These are phyloP conservation scores for Bathynomus jamesi DNA, from an alignment of 1,140 invertebrate genomes.

Conservation along the genomic window DNA sequence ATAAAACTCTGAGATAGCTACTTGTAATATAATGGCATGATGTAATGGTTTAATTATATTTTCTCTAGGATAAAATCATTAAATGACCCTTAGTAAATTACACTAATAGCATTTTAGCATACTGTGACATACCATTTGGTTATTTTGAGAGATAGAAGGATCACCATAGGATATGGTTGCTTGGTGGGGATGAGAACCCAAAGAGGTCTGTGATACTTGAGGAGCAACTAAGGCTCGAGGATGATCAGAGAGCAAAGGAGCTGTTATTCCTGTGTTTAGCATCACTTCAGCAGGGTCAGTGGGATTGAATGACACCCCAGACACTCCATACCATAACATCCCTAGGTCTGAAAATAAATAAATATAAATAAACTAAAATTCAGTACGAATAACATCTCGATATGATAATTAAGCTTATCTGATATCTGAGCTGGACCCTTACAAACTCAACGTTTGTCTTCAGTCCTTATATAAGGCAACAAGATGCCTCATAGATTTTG, in stretches of 20 bases:
- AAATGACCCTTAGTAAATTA: no score
- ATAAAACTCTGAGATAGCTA: no score
- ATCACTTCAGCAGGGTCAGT: slow-evolving; percentile 52
- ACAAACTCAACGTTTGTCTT: no score
- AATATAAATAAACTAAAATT: not conserved
- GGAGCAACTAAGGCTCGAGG: slow-evolving; percentile 50
- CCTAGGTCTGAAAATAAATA: slow-evolving; percentile 50
- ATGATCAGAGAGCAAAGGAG: slow-evolving; percentile 51
- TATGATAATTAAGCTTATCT: no score
- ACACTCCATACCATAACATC: slow-evolving; percentile 58
- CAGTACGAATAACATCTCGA: no score
- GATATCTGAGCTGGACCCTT: no score
- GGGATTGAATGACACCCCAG: slow-evolving; percentile 52
- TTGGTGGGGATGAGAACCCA: not conserved
- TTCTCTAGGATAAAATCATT: no score
- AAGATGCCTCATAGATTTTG: no score
- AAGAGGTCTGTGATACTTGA: not conserved
- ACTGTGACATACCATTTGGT: slow-evolving; percentile 45
- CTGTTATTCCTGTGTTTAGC: slow-evolving; percentile 51
- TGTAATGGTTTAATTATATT: no score
- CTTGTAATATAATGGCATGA: no score
- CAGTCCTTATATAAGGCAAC: no score
- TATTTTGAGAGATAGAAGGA: slow-evolving; percentile 41
- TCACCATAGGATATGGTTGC: slow-evolving; percentile 14
- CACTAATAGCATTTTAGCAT: no score